A percentile compares a stretch with the other conserved stretches of the same genome.
phyloP scores from a whole-genome alignment of 2,888 invertebrate species.

The Sminthurides aquaticus region DNA sequence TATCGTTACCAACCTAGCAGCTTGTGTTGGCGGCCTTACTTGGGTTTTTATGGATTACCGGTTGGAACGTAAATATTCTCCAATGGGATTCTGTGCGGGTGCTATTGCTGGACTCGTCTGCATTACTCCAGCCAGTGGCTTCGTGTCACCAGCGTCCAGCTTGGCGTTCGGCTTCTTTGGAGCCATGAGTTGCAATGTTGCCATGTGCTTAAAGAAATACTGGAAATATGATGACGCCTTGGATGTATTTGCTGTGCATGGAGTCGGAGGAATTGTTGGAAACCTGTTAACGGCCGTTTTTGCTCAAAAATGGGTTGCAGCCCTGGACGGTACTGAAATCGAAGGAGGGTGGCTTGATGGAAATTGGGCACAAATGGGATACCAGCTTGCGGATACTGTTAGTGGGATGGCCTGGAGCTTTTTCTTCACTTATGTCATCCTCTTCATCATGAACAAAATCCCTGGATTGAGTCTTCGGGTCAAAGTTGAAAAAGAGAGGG shows the following conservation, averaged over 20 bases:
- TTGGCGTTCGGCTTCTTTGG: conserved; percentile 32
- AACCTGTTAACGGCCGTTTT: conserved; percentile 36
- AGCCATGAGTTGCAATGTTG: conserved; percentile 30
- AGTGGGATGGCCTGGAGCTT: conserved; percentile 35
- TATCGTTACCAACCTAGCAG: conserved; percentile 34
- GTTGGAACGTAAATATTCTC: conserved; percentile 31
- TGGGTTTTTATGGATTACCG: conserved; percentile 38
- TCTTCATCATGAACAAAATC: conserved; percentile 32
- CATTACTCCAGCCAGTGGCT: conserved; percentile 26
- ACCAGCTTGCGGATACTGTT: conserved; percentile 33
- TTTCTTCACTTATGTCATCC: conserved; percentile 27
- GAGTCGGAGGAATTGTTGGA: conserved; percentile 39
- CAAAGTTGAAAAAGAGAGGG: conserved; percentile 26
- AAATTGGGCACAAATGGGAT: conserved; percentile 34
- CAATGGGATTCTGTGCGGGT: conserved; percentile 36
- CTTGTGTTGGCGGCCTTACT: conserved; percentile 35
- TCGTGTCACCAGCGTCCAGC: conserved; percentile 26
- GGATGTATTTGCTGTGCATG: conserved; percentile 38
- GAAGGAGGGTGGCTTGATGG: conserved; percentile 38
- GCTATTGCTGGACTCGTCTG: conserved; percentile 36
- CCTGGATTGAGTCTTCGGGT: conserved; percentile 32
- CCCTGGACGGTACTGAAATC: conserved; percentile 20
- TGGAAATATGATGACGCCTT: conserved; percentile 32
- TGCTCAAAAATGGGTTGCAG: conserved; percentile 30
- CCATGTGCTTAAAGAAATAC: conserved; percentile 24